Base-by-base conservation (phyloP, 1,140 invertebrate genomes). In the Sipha flava region DNA sequence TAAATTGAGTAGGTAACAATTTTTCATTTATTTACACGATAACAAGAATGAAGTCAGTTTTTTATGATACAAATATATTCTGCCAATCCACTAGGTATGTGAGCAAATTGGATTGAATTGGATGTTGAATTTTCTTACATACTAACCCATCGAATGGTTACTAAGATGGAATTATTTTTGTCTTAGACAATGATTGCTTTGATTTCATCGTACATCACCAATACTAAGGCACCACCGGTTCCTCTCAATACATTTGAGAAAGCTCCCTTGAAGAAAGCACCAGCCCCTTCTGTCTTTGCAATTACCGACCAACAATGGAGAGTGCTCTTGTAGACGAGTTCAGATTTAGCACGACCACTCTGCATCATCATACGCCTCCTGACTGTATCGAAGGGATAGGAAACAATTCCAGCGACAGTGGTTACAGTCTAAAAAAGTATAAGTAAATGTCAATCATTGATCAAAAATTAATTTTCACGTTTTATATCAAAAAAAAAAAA, bases 361-460 rank as follows among this genome's bases (percentile, higher is more conserved):
- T 93, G 91, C 92, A 94, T 94, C 92, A 96, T 95, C 93, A 96
- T 94, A 85, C 94, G 90, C 85, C 94, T 90, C 87, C 94, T 89
- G 54, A 95, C 94, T 66, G 94, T 95, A 85, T 95, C 94, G 86
- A 95, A 94, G 81, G 94, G 94, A 89, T 96, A 96, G n/a, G 93
- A 94, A 54, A 94, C 88, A 81, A 95, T 89, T 84, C 93, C 93
- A 81, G 92, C 88, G 16, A 89, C 88, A 49, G 92, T 92, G 29
- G 92, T 94, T 29, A 93, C 92, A 82, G 81, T 84, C 88, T 91
- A 85, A 26, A 77, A n/a, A 21, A 66, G 45, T 45, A 0, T 26
- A 3, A n/a, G 0, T 26, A 3, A n/a, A 29, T 16, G 6, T 45
- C 4, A 31, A 47, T 47, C 6, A 47, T n/a, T 26, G 3, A 29